Evolutionary conservation across 2,113 vertebrate species (phyloP).

Genomic region (Barnardius zonarius): DNA sequence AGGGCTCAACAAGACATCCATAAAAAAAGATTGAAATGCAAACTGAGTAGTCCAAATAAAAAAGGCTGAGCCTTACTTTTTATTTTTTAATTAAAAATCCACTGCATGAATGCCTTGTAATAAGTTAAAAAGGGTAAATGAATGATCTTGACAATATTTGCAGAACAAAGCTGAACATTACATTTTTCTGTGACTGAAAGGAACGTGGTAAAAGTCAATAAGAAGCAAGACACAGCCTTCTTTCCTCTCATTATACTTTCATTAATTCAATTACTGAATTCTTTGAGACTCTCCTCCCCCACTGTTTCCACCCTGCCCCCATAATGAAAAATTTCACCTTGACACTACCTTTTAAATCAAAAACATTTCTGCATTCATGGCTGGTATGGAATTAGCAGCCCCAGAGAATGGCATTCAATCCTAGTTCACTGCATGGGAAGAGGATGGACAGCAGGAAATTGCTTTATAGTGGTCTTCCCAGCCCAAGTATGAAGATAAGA

Average conservation of each 20-base stretch:
- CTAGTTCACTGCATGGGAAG: not conserved
- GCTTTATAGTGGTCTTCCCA: not conserved
- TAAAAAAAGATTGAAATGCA: not conserved
- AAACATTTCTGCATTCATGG: not conserved
- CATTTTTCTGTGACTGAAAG: not conserved
- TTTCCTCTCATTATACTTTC: not conserved
- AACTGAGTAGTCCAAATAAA: not conserved
- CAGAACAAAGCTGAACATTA: not conserved
- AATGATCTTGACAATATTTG: not conserved
- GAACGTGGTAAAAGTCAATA: not conserved
- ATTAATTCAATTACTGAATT: not conserved
- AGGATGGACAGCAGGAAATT: not conserved
- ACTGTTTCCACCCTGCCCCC: not conserved
- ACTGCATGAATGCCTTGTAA: not conserved
- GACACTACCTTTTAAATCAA: not conserved
- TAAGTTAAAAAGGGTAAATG: not conserved
- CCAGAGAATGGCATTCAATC: not conserved
- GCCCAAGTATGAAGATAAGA: not conserved
- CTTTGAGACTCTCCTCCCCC: not conserved
- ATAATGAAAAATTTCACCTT: not conserved
- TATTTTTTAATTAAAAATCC: slow-evolving; percentile 27
- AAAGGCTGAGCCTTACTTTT: not conserved
- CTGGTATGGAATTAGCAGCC: not conserved
- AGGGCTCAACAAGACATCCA: not conserved
- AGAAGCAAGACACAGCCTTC: not conserved